These are phyloP conservation scores for Euwallacea similis DNA, from an alignment of 1,140 invertebrate species.

Conservation along the genomic window DNA sequence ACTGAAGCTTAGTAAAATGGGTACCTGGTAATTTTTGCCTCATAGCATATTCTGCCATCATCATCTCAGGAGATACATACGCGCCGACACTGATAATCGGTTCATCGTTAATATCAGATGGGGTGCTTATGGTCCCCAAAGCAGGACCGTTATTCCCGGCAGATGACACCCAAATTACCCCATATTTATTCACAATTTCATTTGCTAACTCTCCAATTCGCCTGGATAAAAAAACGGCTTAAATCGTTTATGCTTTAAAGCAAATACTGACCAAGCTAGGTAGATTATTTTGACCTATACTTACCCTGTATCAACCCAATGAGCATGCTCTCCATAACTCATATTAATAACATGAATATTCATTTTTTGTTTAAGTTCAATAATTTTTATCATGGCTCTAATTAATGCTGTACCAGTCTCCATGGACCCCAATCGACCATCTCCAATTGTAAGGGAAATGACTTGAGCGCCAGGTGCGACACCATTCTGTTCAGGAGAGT, in stretches of 20 bases:
- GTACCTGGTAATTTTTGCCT: conserved; percentile 72
- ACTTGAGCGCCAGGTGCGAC: conserved; percentile 96
- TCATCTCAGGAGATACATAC: conserved; percentile 97
- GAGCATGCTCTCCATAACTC: conserved; percentile 95
- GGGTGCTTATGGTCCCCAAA: conserved; percentile 88
- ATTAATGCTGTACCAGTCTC: conserved; percentile 93
- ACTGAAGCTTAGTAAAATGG: background rate
- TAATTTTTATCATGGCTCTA: conserved; percentile 85
- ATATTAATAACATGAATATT: conserved; percentile 92
- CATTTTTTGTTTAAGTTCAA: conserved; percentile 66
- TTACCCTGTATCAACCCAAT: conserved; percentile 89
- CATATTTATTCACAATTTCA: conserved; percentile 91
- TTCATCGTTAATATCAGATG: conserved; percentile 82
- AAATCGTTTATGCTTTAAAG: background rate
- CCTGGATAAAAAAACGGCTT: conserved; percentile 53
- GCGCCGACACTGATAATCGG: conserved; percentile 91
- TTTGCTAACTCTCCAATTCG: conserved; percentile 83
- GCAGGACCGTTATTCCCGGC: conserved; percentile 96
- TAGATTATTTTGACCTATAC: conserved; percentile 33
- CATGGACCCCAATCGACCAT: conserved; percentile 88
- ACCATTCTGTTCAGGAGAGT: conserved; percentile 88
- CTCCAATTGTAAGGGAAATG: conserved; percentile 88
- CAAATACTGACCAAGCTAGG: too few relatives aligned
- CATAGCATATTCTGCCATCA: conserved; percentile 92
- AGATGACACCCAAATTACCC: conserved; percentile 87